phyloP scores from a whole-genome alignment of 2,797 vertebrate genomes.

The Xiphophorus birchmanni region DNA sequence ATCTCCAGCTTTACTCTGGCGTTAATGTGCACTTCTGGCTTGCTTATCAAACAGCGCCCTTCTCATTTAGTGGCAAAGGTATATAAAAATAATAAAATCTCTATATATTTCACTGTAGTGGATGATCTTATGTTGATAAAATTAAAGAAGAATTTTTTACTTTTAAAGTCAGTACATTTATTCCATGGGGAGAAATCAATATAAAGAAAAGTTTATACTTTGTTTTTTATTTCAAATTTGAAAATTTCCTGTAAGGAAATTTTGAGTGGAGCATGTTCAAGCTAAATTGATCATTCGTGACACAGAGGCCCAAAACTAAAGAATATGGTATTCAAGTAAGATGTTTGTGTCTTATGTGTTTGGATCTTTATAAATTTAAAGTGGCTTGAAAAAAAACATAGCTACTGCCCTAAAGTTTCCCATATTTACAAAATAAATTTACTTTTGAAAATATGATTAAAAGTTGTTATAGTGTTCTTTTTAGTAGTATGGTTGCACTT shows the following conservation, averaged over 20 bases:
- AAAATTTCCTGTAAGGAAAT: not conserved
- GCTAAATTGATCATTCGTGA: not conserved
- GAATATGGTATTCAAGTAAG: not conserved
- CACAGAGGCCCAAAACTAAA: not conserved
- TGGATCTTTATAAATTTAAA: not conserved
- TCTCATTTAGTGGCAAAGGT: not conserved
- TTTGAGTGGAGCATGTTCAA: not conserved
- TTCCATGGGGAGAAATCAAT: not conserved
- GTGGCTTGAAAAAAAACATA: not conserved
- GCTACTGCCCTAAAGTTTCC: not conserved
- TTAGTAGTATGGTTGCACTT: not conserved
- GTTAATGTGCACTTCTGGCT: not conserved
- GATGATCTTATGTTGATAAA: not conserved
- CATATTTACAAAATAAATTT: not conserved
- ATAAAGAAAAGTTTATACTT: not conserved
- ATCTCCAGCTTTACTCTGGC: conserved; percentile 2
- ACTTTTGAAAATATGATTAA: not conserved
- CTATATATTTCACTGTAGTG: not conserved
- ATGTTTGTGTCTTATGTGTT: not conserved
- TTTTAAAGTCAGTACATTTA: not conserved
- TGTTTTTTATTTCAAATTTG: not conserved
- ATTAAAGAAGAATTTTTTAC: not conserved
- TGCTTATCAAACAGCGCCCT: not conserved
- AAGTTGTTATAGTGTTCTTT: not conserved
- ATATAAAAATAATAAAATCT: not conserved